A percentile compares a stretch with the other conserved stretches of the same genome.
Conservation (phyloP, 2,888 invertebrate genomes). For the Ormyrus rosae region DNA sequence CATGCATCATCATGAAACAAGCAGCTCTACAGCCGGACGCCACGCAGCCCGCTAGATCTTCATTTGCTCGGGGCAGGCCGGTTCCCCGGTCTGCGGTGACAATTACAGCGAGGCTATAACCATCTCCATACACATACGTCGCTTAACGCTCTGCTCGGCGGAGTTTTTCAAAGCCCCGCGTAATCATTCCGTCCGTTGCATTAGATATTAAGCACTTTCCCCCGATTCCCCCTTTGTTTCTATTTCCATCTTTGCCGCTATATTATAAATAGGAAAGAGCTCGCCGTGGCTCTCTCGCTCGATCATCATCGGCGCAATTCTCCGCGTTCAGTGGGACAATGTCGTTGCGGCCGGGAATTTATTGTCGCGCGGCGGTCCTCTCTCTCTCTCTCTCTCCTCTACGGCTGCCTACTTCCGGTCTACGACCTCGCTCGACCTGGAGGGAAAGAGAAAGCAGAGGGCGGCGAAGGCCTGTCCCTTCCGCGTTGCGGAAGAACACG, state of each 20-base stretch:
- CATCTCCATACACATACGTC: neutral
- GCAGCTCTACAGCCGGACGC: too few species aligned
- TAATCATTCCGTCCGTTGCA: neutral
- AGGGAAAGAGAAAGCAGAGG: conserved; percentile 17
- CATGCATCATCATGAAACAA: too few species aligned
- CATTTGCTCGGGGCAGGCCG: too few species aligned
- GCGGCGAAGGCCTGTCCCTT: neutral
- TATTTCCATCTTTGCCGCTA: neutral
- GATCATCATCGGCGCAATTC: neutral
- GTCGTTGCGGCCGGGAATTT: conserved; percentile 32
- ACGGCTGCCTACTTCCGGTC: conserved; percentile 30
- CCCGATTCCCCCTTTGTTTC: conserved; percentile 4
- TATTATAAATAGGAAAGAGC: neutral
- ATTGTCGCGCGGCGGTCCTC: conserved; percentile 8
- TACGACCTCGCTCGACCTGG: conserved; percentile 27
- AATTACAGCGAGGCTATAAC: too few species aligned
- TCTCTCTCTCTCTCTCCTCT: conserved; percentile 3
- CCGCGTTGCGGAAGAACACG: too few species aligned
- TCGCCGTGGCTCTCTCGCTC: neutral
- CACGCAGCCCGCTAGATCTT: too few species aligned
- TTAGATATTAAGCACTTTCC: neutral
- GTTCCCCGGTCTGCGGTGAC: too few species aligned
- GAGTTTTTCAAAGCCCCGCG: neutral
- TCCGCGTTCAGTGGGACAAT: conserved; percentile 18
- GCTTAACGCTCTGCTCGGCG: neutral